Evolutionary conservation across 2,888 invertebrate genomes (phyloP).

Genomic region (Eutolmus rufibarbis): DNA sequence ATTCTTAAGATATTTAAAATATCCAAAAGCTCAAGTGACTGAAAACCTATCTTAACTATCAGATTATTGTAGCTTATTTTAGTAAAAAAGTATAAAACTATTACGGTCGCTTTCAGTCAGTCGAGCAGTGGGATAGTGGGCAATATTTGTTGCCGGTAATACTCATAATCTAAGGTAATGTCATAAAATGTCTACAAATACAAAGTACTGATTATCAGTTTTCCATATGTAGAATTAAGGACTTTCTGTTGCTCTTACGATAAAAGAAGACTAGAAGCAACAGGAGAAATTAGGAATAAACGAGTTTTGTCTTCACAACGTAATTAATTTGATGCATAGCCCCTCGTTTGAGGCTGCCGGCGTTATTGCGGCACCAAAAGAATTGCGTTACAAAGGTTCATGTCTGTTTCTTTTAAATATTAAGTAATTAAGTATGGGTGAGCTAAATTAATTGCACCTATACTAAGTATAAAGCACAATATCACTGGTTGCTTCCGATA

Average conservation of each 20-base stretch:
- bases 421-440: slow-evolving; percentile 55
- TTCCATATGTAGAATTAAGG: neutral
- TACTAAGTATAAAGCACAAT: slow-evolving; percentile 64
- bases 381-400: slow-evolving; percentile 25
- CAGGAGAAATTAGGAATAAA: slow-evolving; percentile 51
- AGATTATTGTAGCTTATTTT: slow-evolving; percentile 38
- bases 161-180: slow-evolving; percentile 22
- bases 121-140: slow-evolving; percentile 36
- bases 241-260: slow-evolving; percentile 57
- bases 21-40: slow-evolving; percentile 40
- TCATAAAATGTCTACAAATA: slow-evolving; percentile 22
- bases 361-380: neutral
- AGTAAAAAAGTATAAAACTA: slow-evolving; percentile 43
- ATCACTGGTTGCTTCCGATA: slow-evolving; percentile 64
- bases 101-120: slow-evolving; percentile 29
- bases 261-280: slow-evolving; percentile 61
- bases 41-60: slow-evolving; percentile 36
- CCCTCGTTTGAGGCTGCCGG: neutral
- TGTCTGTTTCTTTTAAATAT: slow-evolving; percentile 18
- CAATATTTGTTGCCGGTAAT: neutral
- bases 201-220: slow-evolving; percentile 35
- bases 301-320: slow-evolving; percentile 26
- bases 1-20: slow-evolving; percentile 4
- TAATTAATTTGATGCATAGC: slow-evolving; percentile 21
- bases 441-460: slow-evolving; percentile 63